Evolutionary conservation across 1,140 invertebrate genomes (phyloP), one percentile per base, ranked within the genome.

Genomic region (Trigoniulus corallinus): DNA sequence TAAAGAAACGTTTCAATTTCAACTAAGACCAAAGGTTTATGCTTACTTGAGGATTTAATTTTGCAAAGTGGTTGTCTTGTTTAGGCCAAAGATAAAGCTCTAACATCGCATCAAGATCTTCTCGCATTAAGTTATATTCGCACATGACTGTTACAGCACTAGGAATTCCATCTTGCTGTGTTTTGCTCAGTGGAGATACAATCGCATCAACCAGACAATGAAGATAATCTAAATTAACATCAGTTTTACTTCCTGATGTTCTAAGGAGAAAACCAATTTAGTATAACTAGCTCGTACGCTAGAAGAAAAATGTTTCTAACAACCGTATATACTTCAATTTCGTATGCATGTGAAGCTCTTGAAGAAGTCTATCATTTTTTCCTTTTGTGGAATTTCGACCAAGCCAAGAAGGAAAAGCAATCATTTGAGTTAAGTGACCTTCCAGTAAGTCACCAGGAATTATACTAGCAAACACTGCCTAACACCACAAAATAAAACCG

Each of bases 351-450:
- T 81, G 77, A 47, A 95, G 68, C 64, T 92, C 85, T 62, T 85
- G 80, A 15, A 81, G 66, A n/a, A 94, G 68, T 25, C 92, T 69
- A 37, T 83, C 75, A 60, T 84, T 76, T 70, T 95, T 95, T 55
- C 69, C 79, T 47, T 75, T 72, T 37, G 64, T 80, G 0, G 93
- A 97, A 72, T 94, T 89, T 67, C 92, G 91, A 0, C 95, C 96
- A 26, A 99, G 76, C 92, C 93, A 98, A 20, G 74, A 65, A 2
- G 96, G 94, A 68, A 98, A 98, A 58, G 84, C 77, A 10, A 94
- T 83, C 70, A 84, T 80, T 0, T 74, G 74, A 1, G 68, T 68
- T 21, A 92, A 66, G 60, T 80, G 71, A 1, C 94, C 92, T 34
- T 79, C 74, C 75, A 98, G 77, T 26, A 78, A 68, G 57, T 82